Base-by-base conservation (phyloP, 2,113 vertebrate species). In the Picathartes gymnocephalus region DNA sequence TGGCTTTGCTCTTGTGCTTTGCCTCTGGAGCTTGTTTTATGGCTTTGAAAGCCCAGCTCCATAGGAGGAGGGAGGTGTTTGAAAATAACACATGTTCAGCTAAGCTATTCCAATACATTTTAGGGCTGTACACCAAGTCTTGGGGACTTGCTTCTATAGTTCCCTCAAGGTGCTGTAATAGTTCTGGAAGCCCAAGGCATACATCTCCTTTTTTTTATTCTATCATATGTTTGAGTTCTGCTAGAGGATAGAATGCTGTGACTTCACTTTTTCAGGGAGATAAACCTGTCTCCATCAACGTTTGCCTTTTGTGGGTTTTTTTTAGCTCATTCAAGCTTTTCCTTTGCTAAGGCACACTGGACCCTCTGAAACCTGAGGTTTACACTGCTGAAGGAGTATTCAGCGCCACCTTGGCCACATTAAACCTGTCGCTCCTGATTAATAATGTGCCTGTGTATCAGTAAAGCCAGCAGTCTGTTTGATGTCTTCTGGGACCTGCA, bases 21-120 rank as follows among this genome's bases (percentile, higher is more conserved):
- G 76, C 92, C 92, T 92, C 90, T 92, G 90, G 61, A 93, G 61
- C 69, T 90, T 95, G 76, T 92, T 96, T 96, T 96, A 96, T 0
- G 1, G 82, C 69, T 94, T 57, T 72, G 77, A 92, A 90, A 93
- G 78, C 64, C 84, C 84, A 44, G 71, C 47, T 73, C 92, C 20
- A 1, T 37, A 37, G 90, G 50, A 61, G 69, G 78, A 45, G 54
- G 80, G 69, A 88, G 69, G 13, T 71, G 69, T 81, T 88, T 86
- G 96, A 86, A 92, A 92, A 69, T 42, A 88, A 86, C 93, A 88
- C 89, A 30, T 72, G 86, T 87, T 96, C 76, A 65, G 58, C 86
- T 88, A 40, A 94, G 42, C 74, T 71, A 21, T 93, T 91, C 40
- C 79, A 84, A 7, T 86, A 68, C 2, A 1, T 56, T 78, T 76